A percentile compares a stretch with the other conserved stretches of the same genome.
phyloP scores from a whole-genome alignment of 2,113 vertebrate genomes.

The Epinephelus fuscoguttatus region DNA sequence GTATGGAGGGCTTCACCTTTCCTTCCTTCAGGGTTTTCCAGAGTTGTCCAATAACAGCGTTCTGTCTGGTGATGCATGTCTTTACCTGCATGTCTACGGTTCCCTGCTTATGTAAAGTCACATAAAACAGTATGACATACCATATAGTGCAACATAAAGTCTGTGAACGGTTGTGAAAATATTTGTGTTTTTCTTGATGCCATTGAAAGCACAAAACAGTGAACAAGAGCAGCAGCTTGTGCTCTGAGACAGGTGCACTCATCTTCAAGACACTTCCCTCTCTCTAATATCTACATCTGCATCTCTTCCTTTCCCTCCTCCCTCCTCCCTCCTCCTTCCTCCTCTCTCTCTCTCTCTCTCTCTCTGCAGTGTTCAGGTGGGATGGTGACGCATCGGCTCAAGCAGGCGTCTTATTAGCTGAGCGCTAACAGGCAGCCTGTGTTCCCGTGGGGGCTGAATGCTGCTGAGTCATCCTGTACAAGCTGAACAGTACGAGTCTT shows the following conservation, averaged over 20 bases:
- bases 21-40: background rate
- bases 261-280: conserved; percentile 55
- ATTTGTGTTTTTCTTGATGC: background rate
- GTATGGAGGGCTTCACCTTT: background rate
- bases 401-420: conserved; percentile 71
- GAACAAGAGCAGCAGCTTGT: conserved; percentile 41
- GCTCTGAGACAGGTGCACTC: conserved; percentile 59
- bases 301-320: conserved; percentile 1
- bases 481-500: conserved; percentile 53
- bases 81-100: background rate
- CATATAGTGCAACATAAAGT: background rate
- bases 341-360: conserved; percentile 18
- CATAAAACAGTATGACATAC: background rate
- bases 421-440: conserved; percentile 70
- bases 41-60: background rate
- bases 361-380: conserved; percentile 68
- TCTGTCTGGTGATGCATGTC: background rate
- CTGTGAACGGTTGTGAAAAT: background rate
- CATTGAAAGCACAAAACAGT: background rate
- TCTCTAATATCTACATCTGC: conserved; percentile 62
- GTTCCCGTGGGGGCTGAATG: conserved; percentile 60
- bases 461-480: conserved; percentile 74
- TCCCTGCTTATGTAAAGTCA: background rate
- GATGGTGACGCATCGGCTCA: conserved; percentile 62
- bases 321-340: background rate